These are phyloP conservation scores for Patella pellucida DNA, from an alignment of 2,888 invertebrate species.

Conservation along the genomic window DNA sequence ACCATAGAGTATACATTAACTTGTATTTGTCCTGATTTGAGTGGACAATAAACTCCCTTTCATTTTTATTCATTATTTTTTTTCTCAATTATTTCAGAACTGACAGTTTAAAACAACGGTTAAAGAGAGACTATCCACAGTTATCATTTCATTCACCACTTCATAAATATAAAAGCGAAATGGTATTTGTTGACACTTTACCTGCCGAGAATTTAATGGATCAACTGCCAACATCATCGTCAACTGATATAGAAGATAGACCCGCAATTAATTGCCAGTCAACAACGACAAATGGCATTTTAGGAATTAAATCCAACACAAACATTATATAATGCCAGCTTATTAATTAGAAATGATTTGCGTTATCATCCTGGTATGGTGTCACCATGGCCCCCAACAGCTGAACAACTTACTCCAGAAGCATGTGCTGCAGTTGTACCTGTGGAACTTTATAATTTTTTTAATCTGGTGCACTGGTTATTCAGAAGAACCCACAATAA, in stretches of 20 bases:
- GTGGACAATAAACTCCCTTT: too few species aligned
- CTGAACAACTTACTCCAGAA: too few species aligned
- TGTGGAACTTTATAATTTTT: too few species aligned
- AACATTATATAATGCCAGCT: neutral
- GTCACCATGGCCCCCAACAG: too few species aligned
- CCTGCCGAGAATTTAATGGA: neutral
- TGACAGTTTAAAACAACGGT: neutral
- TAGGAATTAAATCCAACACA: neutral
- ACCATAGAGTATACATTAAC: too few species aligned
- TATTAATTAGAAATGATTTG: neutral
- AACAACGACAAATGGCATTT: neutral
- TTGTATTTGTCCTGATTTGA: too few species aligned
- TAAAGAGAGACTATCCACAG: neutral
- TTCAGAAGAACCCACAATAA: too few species aligned
- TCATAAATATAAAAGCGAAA: neutral
- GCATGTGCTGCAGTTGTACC: too few species aligned
- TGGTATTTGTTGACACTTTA: neutral
- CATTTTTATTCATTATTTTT: neutral
- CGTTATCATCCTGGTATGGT: too few species aligned
- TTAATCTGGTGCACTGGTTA: too few species aligned
- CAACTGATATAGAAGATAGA: neutral
- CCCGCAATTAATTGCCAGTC: neutral
- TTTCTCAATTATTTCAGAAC: neutral
- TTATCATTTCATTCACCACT: neutral
- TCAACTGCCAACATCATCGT: neutral